phyloP scores from a whole-genome alignment of 2,113 vertebrate genomes.

The Elephantulus edwardii region DNA sequence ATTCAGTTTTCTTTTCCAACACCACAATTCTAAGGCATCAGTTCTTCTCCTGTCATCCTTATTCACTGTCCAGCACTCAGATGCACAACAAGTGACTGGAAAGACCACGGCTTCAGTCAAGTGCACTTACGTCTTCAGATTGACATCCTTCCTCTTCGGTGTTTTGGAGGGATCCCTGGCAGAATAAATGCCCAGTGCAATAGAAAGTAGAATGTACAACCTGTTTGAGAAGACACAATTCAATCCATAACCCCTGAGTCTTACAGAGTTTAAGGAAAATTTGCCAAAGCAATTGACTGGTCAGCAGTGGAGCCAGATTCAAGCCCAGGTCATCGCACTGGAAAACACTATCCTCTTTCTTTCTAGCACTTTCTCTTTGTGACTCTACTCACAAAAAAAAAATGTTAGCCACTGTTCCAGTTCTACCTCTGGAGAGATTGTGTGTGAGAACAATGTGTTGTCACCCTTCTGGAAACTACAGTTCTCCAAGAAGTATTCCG shows the following conservation, averaged over 20 bases:
- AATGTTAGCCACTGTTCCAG: background rate
- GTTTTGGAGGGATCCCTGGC: too few species aligned
- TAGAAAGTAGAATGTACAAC: background rate
- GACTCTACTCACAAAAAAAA: background rate
- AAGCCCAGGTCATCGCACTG: background rate
- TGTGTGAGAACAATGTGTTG: rapidly evolving
- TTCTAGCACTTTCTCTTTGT: background rate
- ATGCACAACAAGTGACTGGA: too few species aligned
- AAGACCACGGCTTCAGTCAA: too few species aligned
- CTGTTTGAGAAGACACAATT: background rate
- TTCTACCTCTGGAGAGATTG: rapidly evolving
- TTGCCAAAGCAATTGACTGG: background rate
- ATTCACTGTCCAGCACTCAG: too few species aligned
- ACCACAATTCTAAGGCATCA: too few species aligned
- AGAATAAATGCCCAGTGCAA: too few species aligned
- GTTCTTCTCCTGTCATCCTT: too few species aligned
- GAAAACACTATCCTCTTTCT: background rate
- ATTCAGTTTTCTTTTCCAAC: too few species aligned
- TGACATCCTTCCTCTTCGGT: too few species aligned
- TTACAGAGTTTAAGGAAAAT: background rate
- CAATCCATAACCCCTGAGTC: background rate
- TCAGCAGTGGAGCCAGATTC: too few species aligned
- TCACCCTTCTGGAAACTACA: background rate
- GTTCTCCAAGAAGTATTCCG: background rate
- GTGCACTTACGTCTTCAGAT: too few species aligned